phyloP scores from a whole-genome alignment of 2,888 invertebrate species.

The Lamproptera curius region DNA sequence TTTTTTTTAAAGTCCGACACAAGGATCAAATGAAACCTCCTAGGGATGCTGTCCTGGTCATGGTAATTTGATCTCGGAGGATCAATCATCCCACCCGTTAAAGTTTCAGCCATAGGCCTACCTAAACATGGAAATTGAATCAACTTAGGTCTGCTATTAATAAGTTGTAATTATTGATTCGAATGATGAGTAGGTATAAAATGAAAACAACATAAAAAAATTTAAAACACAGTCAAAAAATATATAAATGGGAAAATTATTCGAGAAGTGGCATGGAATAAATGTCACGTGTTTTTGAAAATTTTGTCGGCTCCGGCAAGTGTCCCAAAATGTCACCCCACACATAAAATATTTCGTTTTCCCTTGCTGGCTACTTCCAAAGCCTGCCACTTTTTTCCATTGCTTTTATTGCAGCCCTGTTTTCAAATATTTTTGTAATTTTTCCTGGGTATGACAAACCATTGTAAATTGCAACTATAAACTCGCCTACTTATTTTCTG shows the following conservation, averaged over 20 bases:
- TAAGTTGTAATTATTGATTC: too few relatives aligned
- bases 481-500: conserved; percentile 14
- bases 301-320: too few relatives aligned
- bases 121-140: conserved; percentile 19
- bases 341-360: conserved; percentile 21
- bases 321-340: too few relatives aligned
- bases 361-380: conserved; percentile 20
- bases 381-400: conserved; percentile 19
- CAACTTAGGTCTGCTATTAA: conserved; percentile 19
- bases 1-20: conserved; percentile 5
- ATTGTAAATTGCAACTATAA: conserved; percentile 20
- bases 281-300: too few relatives aligned
- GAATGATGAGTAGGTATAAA: too few relatives aligned
- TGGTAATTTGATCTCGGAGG: neutral
- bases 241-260: neutral
- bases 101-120: too few relatives aligned
- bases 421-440: conserved; percentile 18
- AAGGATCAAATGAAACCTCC: conserved; percentile 2
- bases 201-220: conserved; percentile 11
- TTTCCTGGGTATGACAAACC: too few relatives aligned
- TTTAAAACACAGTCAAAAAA: neutral
- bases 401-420: neutral
- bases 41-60: neutral
- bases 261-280: conserved; percentile 21
- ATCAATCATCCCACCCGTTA: neutral